These are phyloP conservation scores for Orycteropus afer DNA, from an alignment of 2,113 vertebrate species.

Conservation along the genomic window DNA sequence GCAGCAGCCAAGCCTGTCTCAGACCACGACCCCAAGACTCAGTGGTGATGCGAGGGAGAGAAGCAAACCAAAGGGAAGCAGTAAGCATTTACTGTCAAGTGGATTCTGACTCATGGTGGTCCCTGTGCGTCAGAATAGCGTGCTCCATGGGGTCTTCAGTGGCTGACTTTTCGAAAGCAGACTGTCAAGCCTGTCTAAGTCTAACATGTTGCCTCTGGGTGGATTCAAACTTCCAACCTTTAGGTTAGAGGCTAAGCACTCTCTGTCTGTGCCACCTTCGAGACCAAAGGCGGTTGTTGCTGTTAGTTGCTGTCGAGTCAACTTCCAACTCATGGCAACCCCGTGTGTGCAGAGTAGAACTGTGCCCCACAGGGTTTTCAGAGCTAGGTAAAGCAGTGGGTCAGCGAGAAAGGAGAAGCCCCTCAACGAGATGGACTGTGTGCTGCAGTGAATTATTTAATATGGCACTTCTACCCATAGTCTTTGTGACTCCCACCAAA, in stretches of 20 bases:
- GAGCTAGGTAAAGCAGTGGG: too few species aligned
- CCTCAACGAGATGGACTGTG: too few species aligned
- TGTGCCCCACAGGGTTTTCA: not conserved
- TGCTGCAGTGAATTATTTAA: too few species aligned
- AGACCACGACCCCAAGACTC: not conserved
- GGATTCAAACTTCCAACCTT: not conserved
- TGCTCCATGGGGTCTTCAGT: not conserved
- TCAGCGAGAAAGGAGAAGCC: too few species aligned
- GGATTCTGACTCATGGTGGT: too few species aligned
- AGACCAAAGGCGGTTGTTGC: not conserved
- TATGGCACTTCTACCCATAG: too few species aligned
- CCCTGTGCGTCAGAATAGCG: not conserved
- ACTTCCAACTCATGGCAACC: too few species aligned
- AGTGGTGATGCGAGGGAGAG: fast-evolving
- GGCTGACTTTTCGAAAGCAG: not conserved
- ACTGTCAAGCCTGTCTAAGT: not conserved
- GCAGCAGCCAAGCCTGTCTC: not conserved
- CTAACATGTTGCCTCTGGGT: not conserved
- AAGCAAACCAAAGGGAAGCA: not conserved
- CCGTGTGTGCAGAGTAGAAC: not conserved
- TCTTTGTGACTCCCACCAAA: too few species aligned
- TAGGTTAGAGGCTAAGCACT: not conserved
- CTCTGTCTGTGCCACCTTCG: not conserved
- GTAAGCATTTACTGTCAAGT: too few species aligned
- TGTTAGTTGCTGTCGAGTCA: not conserved